These are phyloP conservation scores for Heterochromis multidens DNA, from an alignment of 2,113 vertebrate species.

Conservation along the genomic window DNA sequence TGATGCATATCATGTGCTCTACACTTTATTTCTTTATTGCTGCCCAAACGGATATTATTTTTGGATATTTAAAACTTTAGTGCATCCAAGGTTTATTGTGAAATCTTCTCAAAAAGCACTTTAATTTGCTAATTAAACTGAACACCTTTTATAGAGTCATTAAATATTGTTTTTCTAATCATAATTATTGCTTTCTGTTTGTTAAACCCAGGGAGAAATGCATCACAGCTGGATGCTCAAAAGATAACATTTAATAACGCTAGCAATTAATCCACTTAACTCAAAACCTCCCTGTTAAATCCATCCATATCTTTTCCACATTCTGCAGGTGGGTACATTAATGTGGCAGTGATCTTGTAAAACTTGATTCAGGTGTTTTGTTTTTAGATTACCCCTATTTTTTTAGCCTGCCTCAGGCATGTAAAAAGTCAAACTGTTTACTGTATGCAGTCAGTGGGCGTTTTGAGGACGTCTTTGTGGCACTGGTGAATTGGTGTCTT, in stretches of 20 bases:
- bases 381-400: neutral
- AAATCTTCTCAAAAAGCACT: neutral
- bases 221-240: neutral
- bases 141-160: no score
- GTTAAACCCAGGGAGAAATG: neutral
- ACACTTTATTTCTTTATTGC: neutral
- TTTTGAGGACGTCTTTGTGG: neutral
- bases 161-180: neutral
- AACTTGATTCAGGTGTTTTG: neutral
- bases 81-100: no score
- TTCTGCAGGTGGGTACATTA: neutral
- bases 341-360: neutral
- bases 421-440: neutral
- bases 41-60: neutral
- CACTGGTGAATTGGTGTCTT: neutral
- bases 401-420: neutral
- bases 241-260: neutral
- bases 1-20: neutral
- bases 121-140: neutral
- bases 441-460: neutral
- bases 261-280: fast-evolving
- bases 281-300: neutral
- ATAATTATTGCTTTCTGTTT: neutral
- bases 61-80: neutral
- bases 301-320: neutral